These are phyloP conservation scores for Drosophila auraria DNA, from an alignment of 1,140 invertebrate genomes.

Conservation along the genomic window DNA sequence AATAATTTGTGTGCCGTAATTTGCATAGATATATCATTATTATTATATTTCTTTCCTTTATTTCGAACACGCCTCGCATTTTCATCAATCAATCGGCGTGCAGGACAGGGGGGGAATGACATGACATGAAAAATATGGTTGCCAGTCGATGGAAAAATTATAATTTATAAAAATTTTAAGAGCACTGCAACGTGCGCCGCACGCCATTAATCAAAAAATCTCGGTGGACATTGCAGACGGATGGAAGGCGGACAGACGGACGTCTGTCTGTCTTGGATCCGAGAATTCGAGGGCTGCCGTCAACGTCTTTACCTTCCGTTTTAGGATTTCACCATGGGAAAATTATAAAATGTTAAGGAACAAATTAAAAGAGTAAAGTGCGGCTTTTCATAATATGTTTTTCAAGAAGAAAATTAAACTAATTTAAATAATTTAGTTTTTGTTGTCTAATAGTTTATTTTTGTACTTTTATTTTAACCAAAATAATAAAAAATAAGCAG, in stretches of 20 bases:
- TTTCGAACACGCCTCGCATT: constrained; percentile 72
- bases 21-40: constrained; percentile 83
- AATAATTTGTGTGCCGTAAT: constrained; percentile 74
- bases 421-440: not conserved
- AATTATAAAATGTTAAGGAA: not conserved
- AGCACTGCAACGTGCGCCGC: constrained; percentile 67
- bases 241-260: constrained; percentile 29
- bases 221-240: constrained; percentile 53
- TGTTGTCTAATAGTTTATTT: not conserved
- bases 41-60: constrained; percentile 65
- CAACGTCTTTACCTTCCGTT: not conserved
- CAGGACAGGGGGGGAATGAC: constrained; percentile 24
- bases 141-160: constrained; percentile 71
- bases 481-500: too few species aligned
- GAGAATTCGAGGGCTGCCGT: constrained; percentile 18
- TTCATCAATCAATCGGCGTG: constrained; percentile 74
- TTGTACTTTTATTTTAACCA: not conserved
- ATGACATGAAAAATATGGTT: constrained; percentile 79
- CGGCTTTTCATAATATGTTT: too few species aligned
- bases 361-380: not conserved
- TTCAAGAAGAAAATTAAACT: not conserved
- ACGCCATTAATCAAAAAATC: constrained; percentile 78
- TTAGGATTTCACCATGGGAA: not conserved
- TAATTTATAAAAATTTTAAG: constrained; percentile 81
- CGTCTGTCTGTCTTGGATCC: constrained; percentile 29